These are phyloP conservation scores for Tapera naevia DNA, from an alignment of 2,797 vertebrate species.

Conservation along the genomic window DNA sequence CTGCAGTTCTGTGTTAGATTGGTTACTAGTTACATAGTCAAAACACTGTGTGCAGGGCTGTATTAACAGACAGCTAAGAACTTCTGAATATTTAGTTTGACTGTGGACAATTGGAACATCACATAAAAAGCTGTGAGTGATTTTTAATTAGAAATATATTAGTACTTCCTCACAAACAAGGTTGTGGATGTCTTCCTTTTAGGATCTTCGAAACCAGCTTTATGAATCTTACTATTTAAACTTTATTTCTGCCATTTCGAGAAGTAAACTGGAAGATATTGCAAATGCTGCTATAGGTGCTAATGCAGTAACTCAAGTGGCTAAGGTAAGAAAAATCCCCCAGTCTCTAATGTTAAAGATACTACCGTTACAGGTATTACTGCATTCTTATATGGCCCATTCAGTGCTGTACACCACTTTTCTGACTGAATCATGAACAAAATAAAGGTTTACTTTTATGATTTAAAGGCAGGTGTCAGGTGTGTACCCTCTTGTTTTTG, in stretches of 20 bases:
- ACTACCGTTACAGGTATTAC: background rate
- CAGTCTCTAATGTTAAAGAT: background rate
- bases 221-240: slow-evolving; percentile 97
- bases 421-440: background rate
- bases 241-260: slow-evolving; percentile 97
- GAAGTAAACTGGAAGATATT: slow-evolving; percentile 97
- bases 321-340: slow-evolving; percentile 84
- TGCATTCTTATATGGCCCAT: background rate
- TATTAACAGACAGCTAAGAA: background rate
- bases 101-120: background rate
- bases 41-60: background rate
- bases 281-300: slow-evolving; percentile 93
- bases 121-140: background rate
- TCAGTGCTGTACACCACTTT: background rate
- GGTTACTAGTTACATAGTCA: background rate
- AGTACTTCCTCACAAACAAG: background rate
- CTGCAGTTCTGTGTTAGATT: background rate
- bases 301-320: slow-evolving; percentile 91
- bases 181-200: slow-evolving; percentile 24
- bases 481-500: background rate
- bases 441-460: background rate
- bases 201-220: slow-evolving; percentile 96
- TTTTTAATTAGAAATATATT: background rate
- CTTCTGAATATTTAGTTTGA: background rate
- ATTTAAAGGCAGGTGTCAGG: background rate